These are phyloP conservation scores for Scaptomyza hsui DNA, from an alignment of 1,140 invertebrate genomes.

Conservation along the genomic window DNA sequence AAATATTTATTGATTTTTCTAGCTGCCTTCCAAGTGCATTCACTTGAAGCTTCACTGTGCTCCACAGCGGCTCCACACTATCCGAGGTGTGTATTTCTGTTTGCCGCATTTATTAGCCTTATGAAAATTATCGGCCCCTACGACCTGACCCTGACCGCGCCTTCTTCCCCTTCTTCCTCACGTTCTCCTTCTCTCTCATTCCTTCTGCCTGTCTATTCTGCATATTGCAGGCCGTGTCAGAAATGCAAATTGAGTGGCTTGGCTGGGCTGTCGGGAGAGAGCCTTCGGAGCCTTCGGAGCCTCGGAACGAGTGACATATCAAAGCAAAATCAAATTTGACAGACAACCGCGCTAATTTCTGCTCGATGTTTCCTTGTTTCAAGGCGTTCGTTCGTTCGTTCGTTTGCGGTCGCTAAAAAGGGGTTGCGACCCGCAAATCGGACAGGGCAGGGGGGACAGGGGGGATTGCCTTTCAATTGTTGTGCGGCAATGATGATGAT, in stretches of 20 bases:
- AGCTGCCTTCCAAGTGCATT: not conserved
- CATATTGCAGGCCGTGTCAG: slow-evolving; percentile 29
- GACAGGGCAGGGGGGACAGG: not conserved
- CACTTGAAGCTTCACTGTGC: slow-evolving; percentile 1
- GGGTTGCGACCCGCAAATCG: slow-evolving; percentile 21
- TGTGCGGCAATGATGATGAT: slow-evolving; percentile 20
- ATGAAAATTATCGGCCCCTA: slow-evolving; percentile 12
- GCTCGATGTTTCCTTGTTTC: slow-evolving; percentile 80
- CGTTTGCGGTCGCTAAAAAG: slow-evolving; percentile 32
- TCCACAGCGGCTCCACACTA: not conserved
- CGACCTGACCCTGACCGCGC: slow-evolving; percentile 27
- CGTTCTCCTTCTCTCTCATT: too few species aligned
- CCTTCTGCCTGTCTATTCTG: not conserved
- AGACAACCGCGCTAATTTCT: slow-evolving; percentile 83
- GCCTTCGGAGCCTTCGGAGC: slow-evolving; percentile 20
- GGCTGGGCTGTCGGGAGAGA: not conserved
- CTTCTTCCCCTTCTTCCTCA: not conserved
- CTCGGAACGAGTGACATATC: slow-evolving; percentile 61
- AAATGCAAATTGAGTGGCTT: slow-evolving; percentile 62
- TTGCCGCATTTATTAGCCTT: slow-evolving; percentile 58
- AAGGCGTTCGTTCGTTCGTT: slow-evolving; percentile 74
- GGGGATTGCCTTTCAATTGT: slow-evolving; percentile 57
- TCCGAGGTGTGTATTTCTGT: not conserved
- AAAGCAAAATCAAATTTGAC: slow-evolving; percentile 82
- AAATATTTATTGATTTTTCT: too few species aligned